Conservation (phyloP, 2,113 vertebrate species). For the Stegostoma tigrinum region DNA sequence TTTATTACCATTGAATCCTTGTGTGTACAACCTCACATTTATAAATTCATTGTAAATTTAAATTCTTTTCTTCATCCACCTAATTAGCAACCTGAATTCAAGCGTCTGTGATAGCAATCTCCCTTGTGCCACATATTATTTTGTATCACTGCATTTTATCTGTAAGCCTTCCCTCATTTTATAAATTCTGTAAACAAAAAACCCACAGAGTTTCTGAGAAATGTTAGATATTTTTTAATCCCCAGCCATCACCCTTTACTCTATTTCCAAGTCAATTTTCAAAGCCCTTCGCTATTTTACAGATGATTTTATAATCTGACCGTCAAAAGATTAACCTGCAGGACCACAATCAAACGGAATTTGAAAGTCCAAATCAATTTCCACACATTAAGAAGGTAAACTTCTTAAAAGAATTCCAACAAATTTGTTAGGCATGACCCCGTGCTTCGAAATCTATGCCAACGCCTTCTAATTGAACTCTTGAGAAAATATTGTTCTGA, state of each 20-base stretch:
- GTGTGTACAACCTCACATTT: neutral
- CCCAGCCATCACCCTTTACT: neutral
- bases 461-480: neutral
- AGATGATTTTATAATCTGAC: neutral
- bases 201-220: neutral
- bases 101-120: neutral
- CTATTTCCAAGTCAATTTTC: neutral
- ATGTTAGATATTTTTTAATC: neutral
- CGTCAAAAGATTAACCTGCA: neutral
- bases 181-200: neutral
- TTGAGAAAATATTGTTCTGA: neutral
- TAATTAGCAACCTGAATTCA: neutral
- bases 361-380: neutral
- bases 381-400: neutral
- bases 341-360: neutral
- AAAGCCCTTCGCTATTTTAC: neutral
- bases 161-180: neutral
- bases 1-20: neutral
- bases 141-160: neutral
- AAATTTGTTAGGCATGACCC: neutral
- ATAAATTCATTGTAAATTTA: neutral
- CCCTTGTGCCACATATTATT: neutral
- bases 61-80: neutral
- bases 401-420: neutral
- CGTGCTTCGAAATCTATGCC: neutral